phyloP scores from a whole-genome alignment of 2,888 invertebrate genomes.

The Blomia tropicalis region DNA sequence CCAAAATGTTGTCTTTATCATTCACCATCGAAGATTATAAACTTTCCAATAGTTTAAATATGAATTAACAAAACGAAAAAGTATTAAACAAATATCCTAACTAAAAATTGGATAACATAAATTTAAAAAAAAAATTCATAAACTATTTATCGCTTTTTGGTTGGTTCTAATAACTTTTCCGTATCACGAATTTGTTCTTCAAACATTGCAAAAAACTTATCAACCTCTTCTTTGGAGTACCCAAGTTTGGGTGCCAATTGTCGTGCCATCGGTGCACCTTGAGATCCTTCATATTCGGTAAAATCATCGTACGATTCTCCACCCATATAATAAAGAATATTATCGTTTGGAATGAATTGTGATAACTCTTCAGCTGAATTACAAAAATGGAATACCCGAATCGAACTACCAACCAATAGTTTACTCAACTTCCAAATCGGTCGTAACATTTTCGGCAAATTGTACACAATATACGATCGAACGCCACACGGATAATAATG shows the following conservation, averaged over 20 bases:
- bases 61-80: no score
- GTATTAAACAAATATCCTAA: no score
- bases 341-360: constrained; percentile 10
- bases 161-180: no score
- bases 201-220: constrained; percentile 5
- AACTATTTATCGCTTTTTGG: no score
- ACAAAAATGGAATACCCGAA: background rate
- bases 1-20: no score
- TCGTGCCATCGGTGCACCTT: background rate
- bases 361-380: background rate
- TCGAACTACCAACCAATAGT: constrained; percentile 1
- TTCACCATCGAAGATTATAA: no score
- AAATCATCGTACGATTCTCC: background rate
- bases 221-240: constrained; percentile 1
- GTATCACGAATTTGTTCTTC: constrained; percentile 10
- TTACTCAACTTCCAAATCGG: constrained; percentile 13
- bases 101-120: no score
- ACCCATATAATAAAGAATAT: constrained; percentile 15
- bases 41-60: no score
- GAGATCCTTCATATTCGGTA: background rate
- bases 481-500: constrained; percentile 9
- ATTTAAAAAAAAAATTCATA: no score
- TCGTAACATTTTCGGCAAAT: constrained; percentile 2
- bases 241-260: constrained; percentile 6
- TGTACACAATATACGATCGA: background rate